These are phyloP conservation scores for Amphilophus citrinellus DNA, from an alignment of 2,113 vertebrate genomes.

Conservation along the genomic window DNA sequence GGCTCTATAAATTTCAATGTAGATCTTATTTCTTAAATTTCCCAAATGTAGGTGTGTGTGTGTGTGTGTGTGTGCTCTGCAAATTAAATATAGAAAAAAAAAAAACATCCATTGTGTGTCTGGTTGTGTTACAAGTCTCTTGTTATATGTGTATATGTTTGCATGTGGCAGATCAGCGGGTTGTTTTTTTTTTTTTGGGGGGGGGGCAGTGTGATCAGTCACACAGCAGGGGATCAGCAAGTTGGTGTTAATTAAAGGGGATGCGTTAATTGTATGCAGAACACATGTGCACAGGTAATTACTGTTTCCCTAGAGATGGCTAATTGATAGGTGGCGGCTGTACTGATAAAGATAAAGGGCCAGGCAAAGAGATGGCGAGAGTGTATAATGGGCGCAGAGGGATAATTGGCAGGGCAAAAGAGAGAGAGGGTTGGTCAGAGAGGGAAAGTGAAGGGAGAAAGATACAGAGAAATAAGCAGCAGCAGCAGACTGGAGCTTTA, in stretches of 20 bases:
- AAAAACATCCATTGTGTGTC: background rate
- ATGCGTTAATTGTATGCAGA: conserved; percentile 76
- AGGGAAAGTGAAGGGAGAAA: background rate
- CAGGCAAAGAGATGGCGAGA: conserved; percentile 28
- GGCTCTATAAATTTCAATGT: too few species aligned
- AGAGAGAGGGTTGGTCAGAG: conserved; percentile 27
- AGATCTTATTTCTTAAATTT: too few species aligned
- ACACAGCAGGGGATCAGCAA: conserved; percentile 64
- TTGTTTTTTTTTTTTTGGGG: background rate
- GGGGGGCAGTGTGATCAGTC: conserved; percentile 63
- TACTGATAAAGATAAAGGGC: conserved; percentile 65
- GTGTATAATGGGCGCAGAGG: conserved; percentile 34
- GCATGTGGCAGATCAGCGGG: conserved; percentile 4
- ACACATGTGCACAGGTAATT: conserved; percentile 82
- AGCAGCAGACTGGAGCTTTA: conserved; percentile 2
- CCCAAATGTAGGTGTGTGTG: too few species aligned
- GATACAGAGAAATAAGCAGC: background rate
- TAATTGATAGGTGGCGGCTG: conserved; percentile 79
- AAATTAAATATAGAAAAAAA: background rate
- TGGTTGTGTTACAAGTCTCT: background rate
- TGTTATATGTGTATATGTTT: conserved; percentile 2
- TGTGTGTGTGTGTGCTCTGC: background rate
- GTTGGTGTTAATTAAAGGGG: conserved; percentile 79
- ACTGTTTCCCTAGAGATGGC: conserved; percentile 73
- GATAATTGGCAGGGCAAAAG: conserved; percentile 53